Conservation (phyloP, 37 sponge, comb jelly and placozoan species). For the Amphimedon queenslandica region DNA sequence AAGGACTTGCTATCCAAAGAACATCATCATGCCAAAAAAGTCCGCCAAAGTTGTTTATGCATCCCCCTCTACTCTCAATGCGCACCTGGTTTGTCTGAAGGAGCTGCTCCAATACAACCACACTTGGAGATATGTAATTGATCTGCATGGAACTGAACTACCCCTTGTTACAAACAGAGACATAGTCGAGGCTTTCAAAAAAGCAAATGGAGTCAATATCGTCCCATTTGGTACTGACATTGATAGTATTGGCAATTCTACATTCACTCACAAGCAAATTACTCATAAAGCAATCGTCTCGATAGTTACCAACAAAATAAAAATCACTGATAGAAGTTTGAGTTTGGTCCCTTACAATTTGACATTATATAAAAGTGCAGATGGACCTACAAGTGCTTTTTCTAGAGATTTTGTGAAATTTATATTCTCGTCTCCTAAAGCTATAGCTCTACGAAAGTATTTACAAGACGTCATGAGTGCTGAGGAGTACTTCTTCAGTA, state of each 20-base stretch:
- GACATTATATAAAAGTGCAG: background rate
- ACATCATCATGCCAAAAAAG: background rate
- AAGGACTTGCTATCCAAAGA: background rate
- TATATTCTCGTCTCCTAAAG: background rate
- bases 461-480: background rate
- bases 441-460: background rate
- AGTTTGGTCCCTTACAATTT: background rate
- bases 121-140: background rate
- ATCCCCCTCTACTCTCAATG: background rate
- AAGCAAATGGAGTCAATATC: background rate
- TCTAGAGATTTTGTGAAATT: slow-evolving; percentile 1
- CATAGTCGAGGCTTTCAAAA: background rate
- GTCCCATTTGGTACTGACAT: background rate
- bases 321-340: background rate
- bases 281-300: background rate
- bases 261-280: background rate
- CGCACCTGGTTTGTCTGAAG: background rate
- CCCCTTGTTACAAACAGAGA: slow-evolving; percentile 4
- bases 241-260: background rate
- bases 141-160: slow-evolving; percentile 8
- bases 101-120: background rate
- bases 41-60: background rate
- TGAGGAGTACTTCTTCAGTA: slow-evolving; percentile 1
- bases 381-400: background rate
- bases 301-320: background rate